Conservation (phyloP, 1,140 invertebrate species). For the Heliconius hermathena region DNA sequence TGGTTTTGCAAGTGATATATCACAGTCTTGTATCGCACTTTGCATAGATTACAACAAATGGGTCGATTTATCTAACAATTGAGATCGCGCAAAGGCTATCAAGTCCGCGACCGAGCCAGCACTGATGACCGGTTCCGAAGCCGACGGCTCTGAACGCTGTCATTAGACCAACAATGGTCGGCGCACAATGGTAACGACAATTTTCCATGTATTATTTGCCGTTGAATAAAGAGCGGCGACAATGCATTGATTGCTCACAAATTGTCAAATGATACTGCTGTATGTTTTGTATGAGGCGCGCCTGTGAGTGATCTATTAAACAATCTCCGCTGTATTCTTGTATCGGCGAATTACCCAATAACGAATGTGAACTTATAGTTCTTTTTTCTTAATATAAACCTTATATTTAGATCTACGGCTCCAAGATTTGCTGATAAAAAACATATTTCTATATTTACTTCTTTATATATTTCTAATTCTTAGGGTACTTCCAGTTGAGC, state of each 20-base stretch:
- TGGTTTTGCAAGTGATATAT: not conserved
- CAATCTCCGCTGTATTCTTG: slow-evolving; percentile 39
- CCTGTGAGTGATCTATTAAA: slow-evolving; percentile 68
- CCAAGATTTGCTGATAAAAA: too few relatives aligned
- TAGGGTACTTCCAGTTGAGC: too few relatives aligned
- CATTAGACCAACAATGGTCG: slow-evolving; percentile 76
- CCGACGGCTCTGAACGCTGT: slow-evolving; percentile 70
- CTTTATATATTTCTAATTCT: too few relatives aligned
- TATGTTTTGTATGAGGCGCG: slow-evolving; percentile 76
- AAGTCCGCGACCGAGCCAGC: slow-evolving; percentile 49
- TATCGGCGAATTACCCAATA: slow-evolving; percentile 1
- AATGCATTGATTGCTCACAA: slow-evolving; percentile 80
- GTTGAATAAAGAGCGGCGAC: slow-evolving; percentile 80
- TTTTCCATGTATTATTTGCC: slow-evolving; percentile 80
- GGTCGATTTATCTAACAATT: slow-evolving; percentile 35
- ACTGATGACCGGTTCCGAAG: slow-evolving; percentile 71
- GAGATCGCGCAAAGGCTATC: slow-evolving; percentile 44
- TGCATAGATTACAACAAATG: slow-evolving; percentile 24
- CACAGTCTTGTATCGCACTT: not conserved
- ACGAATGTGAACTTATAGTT: not conserved
- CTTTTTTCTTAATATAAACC: not conserved
- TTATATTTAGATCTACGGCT: too few relatives aligned
- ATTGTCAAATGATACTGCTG: slow-evolving; percentile 80
- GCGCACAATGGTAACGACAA: slow-evolving; percentile 76
- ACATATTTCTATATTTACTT: too few relatives aligned